Evolutionary conservation across 2,113 vertebrate species (phyloP).

Genomic region (Colaptes auratus): DNA sequence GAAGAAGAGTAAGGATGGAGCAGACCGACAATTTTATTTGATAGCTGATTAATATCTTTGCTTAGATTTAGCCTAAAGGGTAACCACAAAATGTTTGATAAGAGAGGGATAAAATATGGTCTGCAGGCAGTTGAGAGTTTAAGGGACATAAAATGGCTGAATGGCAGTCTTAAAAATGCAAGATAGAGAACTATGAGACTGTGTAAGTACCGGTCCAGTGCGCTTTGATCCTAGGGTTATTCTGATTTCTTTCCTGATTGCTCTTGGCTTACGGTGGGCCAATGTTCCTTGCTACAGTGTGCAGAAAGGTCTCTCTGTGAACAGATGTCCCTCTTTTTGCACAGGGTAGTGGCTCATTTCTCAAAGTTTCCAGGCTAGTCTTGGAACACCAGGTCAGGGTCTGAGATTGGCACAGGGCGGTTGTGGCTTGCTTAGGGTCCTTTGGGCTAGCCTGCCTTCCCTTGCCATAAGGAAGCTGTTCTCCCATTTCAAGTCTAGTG

Average conservation of each 20-base stretch:
- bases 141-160: conserved; percentile 37
- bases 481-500: background rate
- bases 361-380: background rate
- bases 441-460: background rate
- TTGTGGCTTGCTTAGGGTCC: background rate
- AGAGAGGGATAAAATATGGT: conserved; percentile 57
- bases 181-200: background rate
- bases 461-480: background rate
- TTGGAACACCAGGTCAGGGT: background rate
- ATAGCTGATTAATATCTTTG: conserved; percentile 59
- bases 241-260: background rate
- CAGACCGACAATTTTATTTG: conserved; percentile 64
- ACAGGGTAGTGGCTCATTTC: background rate
- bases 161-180: conserved; percentile 5
- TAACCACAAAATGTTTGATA: conserved; percentile 66
- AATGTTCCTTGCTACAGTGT: background rate
- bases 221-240: background rate
- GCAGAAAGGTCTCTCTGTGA: background rate
- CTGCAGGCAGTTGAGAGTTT: conserved; percentile 52
- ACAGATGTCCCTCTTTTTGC: background rate
- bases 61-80: conserved; percentile 64
- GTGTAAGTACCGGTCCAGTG: background rate
- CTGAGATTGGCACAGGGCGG: background rate
- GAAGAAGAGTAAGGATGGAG: conserved; percentile 49
- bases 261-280: background rate